These are phyloP conservation scores for Lepidurus arcticus DNA, from an alignment of 1,140 invertebrate genomes.

Conservation along the genomic window DNA sequence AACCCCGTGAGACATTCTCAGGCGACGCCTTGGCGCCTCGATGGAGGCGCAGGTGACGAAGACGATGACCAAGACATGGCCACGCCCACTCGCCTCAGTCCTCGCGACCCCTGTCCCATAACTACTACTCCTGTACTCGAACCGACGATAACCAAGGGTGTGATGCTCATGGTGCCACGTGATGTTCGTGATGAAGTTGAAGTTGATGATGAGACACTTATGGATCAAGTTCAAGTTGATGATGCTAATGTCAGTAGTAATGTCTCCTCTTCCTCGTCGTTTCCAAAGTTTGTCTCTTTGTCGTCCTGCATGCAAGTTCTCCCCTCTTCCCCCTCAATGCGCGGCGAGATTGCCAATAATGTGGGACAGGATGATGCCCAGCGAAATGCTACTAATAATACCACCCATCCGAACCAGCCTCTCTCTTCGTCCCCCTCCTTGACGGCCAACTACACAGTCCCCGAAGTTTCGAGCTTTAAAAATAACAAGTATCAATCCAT, in stretches of 20 bases:
- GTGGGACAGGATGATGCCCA: background rate
- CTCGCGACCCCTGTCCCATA: conserved; percentile 36
- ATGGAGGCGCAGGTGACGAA: conserved; percentile 13
- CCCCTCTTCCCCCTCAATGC: background rate
- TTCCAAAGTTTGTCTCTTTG: background rate
- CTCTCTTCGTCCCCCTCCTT: background rate
- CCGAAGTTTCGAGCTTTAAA: conserved; percentile 8
- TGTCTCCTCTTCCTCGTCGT: background rate
- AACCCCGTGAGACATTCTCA: conserved; percentile 30
- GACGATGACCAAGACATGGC: conserved; percentile 27
- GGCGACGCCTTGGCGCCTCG: conserved; percentile 20
- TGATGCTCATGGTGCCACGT: conserved; percentile 17
- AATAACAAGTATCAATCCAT: conserved; percentile 4
- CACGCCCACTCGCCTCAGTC: conserved; percentile 32
- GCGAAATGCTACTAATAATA: background rate
- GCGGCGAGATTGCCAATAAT: background rate
- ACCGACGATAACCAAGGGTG: conserved; percentile 35
- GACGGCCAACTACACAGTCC: background rate
- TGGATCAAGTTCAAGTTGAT: conserved; percentile 19
- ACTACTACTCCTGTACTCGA: conserved; percentile 34
- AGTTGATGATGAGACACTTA: conserved; percentile 31
- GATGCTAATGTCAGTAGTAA: background rate
- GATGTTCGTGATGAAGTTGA: conserved; percentile 29
- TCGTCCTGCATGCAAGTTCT: background rate
- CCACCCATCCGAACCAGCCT: background rate